Conservation (phyloP, 2,797 vertebrate genomes). For the Coregonus suidteri region DNA sequence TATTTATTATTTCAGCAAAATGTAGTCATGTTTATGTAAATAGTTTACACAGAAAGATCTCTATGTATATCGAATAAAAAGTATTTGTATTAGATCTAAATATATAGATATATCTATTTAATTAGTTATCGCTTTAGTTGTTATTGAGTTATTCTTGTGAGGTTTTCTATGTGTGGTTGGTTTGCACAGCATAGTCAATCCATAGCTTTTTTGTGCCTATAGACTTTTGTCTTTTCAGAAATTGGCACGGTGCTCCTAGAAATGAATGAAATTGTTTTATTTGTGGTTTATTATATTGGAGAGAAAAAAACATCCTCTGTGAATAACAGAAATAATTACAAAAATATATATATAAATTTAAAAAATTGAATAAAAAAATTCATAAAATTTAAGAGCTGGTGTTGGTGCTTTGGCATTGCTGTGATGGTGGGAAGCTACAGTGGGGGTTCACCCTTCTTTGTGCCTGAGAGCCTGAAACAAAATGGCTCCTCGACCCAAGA, state of each 20-base stretch:
- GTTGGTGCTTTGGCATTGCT: conserved; percentile 21
- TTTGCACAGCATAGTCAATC: conserved; percentile 71
- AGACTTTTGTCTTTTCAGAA: conserved; percentile 63
- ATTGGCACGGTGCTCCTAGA: conserved; percentile 55
- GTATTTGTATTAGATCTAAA: conserved; percentile 81
- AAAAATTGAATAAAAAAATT: conserved; percentile 17
- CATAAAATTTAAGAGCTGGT: conserved; percentile 41
- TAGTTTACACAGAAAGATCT: conserved; percentile 73
- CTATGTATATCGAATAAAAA: conserved; percentile 72
- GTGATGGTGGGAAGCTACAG: not conserved
- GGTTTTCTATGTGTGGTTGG: conserved; percentile 71
- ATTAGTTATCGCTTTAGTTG: conserved; percentile 73
- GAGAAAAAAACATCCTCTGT: conserved; percentile 35
- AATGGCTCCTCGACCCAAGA: conserved; percentile 38
- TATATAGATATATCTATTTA: conserved; percentile 75
- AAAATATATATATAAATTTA: conserved; percentile 44
- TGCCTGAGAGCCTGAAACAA: conserved; percentile 28
- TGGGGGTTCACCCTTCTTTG: conserved; percentile 9
- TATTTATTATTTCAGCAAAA: conserved; percentile 72
- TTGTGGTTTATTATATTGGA: conserved; percentile 48
- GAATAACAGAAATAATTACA: conserved; percentile 34
- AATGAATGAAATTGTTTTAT: conserved; percentile 33
- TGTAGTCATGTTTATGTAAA: conserved; percentile 73
- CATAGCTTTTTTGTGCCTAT: conserved; percentile 63
- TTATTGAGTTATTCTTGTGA: conserved; percentile 61